Evolutionary conservation across 2,113 vertebrate genomes (phyloP), one percentile per base, ranked within the genome.

Genomic region (Alces alces): DNA sequence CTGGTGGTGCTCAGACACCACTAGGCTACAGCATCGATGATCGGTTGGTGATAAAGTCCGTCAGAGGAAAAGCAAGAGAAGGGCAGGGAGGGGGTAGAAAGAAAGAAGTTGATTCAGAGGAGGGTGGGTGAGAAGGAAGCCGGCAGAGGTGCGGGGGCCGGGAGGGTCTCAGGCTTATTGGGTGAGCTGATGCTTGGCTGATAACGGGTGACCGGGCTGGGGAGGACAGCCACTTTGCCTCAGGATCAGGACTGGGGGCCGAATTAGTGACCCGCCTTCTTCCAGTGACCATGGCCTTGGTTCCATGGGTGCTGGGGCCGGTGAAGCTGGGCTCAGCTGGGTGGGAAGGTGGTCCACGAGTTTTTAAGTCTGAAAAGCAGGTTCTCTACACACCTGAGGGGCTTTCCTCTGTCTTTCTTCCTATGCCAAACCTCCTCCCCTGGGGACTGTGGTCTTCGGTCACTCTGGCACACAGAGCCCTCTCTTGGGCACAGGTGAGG

Each of bases 1-100:
- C 50, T 25, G 1, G 10, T 1, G 64, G 19, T 14, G 19, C 86
- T 28, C 33, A 14, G 52, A 39, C 1, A 2, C 70, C 5, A 25
- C 36, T 39, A 73, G 54, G 30, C 54, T 6, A 13, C 10, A 0
- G 12, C n/a, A 3, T 5, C 0, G 1, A 10, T 11, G 27, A n/a
- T 28, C 0, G 0, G 60, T 23, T 0, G 0, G 47, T 7, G 3
- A 19, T 7, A 33, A 21, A 12, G 76, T 7, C 39, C 15, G 10
- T 10, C 12, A 43, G 25, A 23, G 73, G 70, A 30, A 21, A 7
- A 4, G 39, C 47, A 12, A 52, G 50, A 16, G 27, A 1, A 12
- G 33, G 45, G 54, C 28, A 2, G 21, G 39, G 21, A 70, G 86
- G 1, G 28, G 45, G 5, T 8, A 8, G 33, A 2, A 5, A 25